Percentiles rank a stretch among this genome's conserved stretches.
These are phyloP conservation scores for Nymphalis polychloros DNA, from an alignment of 2,888 invertebrate species.

Conservation along the genomic window DNA sequence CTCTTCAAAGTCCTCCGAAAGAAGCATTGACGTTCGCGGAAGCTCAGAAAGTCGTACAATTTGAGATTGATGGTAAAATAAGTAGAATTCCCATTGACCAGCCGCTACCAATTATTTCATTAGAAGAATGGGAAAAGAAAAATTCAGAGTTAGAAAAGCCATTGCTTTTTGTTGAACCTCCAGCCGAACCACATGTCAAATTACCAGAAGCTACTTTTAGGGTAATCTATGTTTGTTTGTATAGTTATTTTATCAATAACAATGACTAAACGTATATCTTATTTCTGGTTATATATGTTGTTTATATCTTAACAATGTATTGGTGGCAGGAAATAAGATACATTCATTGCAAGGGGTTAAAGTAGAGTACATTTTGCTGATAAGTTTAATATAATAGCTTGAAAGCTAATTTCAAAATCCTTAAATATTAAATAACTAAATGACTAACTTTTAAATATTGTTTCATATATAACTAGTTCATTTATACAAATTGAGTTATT, in stretches of 20 bases:
- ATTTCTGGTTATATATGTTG: neutral
- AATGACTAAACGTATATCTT: neutral
- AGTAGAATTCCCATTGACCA: constrained; percentile 85
- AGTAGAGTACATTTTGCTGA: too few relatives aligned
- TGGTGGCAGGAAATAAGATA: too few relatives aligned
- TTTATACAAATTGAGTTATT: too few relatives aligned
- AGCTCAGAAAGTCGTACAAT: constrained; percentile 91
- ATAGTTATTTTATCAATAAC: neutral
- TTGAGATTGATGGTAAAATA: constrained; percentile 91
- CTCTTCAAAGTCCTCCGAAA: constrained; percentile 78
- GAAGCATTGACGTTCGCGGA: constrained; percentile 91
- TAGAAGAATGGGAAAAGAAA: constrained; percentile 84
- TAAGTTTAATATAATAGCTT: too few relatives aligned
- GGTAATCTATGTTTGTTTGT: constrained; percentile 46
- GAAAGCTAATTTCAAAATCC: too few relatives aligned
- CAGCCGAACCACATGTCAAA: constrained; percentile 71
- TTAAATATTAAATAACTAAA: too few relatives aligned
- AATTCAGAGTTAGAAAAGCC: constrained; percentile 74
- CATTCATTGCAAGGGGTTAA: too few relatives aligned
- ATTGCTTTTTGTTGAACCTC: constrained; percentile 67
- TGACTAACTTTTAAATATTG: too few relatives aligned
- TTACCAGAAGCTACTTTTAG: constrained; percentile 75
- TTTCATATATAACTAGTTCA: too few relatives aligned
- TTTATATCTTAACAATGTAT: too few relatives aligned
- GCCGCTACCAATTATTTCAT: constrained; percentile 85